Evolutionary conservation across 2,113 vertebrate genomes (phyloP).

Genomic region (Agapornis roseicollis): DNA sequence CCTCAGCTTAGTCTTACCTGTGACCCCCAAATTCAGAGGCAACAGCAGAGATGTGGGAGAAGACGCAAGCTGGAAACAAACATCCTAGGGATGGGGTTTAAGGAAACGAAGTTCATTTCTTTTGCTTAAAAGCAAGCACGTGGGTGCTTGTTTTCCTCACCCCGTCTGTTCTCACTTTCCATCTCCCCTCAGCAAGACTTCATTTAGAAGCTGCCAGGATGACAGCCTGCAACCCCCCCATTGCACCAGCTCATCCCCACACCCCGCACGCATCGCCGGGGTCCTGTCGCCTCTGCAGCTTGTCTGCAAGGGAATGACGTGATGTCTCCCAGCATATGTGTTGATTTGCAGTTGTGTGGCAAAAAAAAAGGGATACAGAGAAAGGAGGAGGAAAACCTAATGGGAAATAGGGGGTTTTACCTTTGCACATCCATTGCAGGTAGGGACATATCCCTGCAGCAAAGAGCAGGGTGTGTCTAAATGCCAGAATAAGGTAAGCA

Average conservation of each 20-base stretch:
- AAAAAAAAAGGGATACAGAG: not conserved
- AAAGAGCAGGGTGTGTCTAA: not conserved
- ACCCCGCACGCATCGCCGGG: not conserved
- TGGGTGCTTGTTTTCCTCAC: not conserved
- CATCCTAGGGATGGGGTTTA: not conserved
- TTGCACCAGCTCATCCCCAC: not conserved
- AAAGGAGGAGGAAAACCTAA: not conserved
- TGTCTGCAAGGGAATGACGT: not conserved
- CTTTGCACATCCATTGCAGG: not conserved
- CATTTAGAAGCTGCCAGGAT: not conserved
- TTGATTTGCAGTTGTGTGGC: not conserved
- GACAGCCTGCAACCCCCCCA: not conserved
- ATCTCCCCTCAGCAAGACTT: not conserved
- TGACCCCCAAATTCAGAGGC: not conserved
- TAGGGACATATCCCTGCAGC: not conserved
- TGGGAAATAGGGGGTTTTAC: not conserved
- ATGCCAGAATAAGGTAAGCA: not conserved
- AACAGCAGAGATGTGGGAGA: not conserved
- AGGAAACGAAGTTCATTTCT: not conserved
- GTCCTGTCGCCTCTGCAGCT: not conserved
- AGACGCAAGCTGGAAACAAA: not conserved
- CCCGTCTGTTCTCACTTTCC: slow-evolving; percentile 9
- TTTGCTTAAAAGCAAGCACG: not conserved
- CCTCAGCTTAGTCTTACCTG: not conserved
- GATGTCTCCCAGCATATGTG: not conserved